These are phyloP conservation scores for Jacana jacana DNA, from an alignment of 2,113 vertebrate genomes.

Conservation along the genomic window DNA sequence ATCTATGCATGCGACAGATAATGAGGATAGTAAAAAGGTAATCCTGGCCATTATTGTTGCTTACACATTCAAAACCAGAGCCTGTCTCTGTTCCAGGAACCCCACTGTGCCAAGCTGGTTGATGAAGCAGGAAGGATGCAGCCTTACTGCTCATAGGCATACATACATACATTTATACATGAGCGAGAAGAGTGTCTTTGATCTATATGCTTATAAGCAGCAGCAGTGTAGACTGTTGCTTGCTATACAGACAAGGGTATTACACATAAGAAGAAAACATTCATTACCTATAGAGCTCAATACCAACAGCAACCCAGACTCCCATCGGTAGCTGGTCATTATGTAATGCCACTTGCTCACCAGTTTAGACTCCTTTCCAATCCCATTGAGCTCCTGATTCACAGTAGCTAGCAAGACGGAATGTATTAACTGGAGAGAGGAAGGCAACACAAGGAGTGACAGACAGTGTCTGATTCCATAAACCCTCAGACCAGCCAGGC, in stretches of 20 bases:
- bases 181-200: background rate
- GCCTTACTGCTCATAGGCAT: background rate
- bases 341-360: background rate
- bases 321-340: background rate
- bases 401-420: background rate
- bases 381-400: background rate
- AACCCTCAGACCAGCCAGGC: background rate
- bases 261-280: background rate
- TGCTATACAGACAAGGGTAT: background rate
- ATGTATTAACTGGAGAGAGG: background rate
- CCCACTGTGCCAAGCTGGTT: background rate
- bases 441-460: background rate
- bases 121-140: background rate
- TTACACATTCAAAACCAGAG: background rate
- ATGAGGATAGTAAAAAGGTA: background rate
- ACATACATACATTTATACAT: no score
- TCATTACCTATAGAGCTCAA: background rate
- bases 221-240: background rate
- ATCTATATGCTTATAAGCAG: background rate
- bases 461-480: background rate
- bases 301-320: background rate
- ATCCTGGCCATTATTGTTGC: background rate
- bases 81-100: background rate
- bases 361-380: background rate
- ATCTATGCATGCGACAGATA: background rate